Evolutionary conservation across 2,113 vertebrate genomes (phyloP).

Genomic region (Heterotis niloticus): DNA sequence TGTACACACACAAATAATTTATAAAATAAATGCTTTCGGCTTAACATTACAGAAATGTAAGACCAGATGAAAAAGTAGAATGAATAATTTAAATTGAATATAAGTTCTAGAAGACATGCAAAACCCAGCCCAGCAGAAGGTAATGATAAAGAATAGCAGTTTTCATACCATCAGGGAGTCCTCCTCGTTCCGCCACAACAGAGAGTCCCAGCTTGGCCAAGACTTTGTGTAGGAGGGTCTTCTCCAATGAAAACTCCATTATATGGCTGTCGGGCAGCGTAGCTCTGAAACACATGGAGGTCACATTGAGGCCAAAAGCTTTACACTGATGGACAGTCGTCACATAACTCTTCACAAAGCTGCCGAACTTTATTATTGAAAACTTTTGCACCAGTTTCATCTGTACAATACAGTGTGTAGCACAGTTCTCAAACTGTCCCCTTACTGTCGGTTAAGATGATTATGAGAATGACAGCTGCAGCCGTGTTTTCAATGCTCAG

Average conservation of each 20-base stretch:
- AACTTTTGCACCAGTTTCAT: too few species aligned
- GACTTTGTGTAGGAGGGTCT: constrained; percentile 66
- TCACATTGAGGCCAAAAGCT: neutral
- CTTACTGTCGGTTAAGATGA: neutral
- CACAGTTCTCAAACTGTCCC: neutral
- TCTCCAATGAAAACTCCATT: constrained; percentile 66
- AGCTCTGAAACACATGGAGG: constrained; percentile 52
- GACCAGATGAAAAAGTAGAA: too few species aligned
- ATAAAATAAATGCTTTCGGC: too few species aligned
- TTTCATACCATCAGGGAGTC: constrained; percentile 73
- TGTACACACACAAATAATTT: too few species aligned
- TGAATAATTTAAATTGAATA: too few species aligned
- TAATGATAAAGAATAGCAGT: too few species aligned
- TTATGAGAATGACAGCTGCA: neutral
- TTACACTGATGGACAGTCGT: too few species aligned
- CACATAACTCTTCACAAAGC: neutral
- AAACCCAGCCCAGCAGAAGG: too few species aligned
- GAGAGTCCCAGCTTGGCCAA: constrained; percentile 68
- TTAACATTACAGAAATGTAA: too few species aligned
- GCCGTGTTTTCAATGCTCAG: neutral
- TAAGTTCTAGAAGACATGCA: too few species aligned
- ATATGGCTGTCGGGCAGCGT: constrained; percentile 62
- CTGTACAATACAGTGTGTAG: neutral
- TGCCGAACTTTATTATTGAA: neutral
- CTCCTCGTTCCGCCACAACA: constrained; percentile 73